Evolutionary conservation across 2,797 vertebrate species (phyloP).

Genomic region (Aphelocoma californica): DNA sequence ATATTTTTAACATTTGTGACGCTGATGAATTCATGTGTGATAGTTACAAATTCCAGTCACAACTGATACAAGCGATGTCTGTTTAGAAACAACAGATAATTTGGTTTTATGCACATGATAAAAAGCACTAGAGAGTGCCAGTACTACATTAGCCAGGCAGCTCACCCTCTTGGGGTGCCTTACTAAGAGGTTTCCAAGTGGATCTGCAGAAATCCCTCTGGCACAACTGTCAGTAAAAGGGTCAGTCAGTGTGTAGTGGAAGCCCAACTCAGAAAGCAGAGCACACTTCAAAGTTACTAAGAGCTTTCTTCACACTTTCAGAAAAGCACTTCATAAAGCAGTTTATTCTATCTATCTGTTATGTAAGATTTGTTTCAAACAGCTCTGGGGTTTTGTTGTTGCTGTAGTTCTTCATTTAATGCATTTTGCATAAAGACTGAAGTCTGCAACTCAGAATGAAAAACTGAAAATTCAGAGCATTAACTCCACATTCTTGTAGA

Average conservation of each 20-base stretch:
- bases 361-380: not conserved
- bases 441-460: not conserved
- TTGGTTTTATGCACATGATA: not conserved
- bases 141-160: not conserved
- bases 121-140: not conserved
- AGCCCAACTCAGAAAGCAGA: not conserved
- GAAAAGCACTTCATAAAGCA: not conserved
- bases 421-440: not conserved
- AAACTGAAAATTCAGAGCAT: not conserved
- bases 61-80: not conserved
- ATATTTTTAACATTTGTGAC: not conserved
- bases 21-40: not conserved
- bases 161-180: not conserved
- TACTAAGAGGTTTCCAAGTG: not conserved
- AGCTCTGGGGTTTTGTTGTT: not conserved
- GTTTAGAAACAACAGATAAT: constrained; percentile 5
- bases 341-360: not conserved
- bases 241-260: not conserved
- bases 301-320: not conserved
- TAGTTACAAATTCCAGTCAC: constrained; percentile 7
- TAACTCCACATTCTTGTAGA: not conserved
- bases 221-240: not conserved
- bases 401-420: not conserved
- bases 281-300: not conserved
- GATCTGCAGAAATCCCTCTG: not conserved